A percentile compares a stretch with the other conserved stretches of the same genome.
phyloP scores from a whole-genome alignment of 2,797 vertebrate species.

The Amazonetta brasiliensis region DNA sequence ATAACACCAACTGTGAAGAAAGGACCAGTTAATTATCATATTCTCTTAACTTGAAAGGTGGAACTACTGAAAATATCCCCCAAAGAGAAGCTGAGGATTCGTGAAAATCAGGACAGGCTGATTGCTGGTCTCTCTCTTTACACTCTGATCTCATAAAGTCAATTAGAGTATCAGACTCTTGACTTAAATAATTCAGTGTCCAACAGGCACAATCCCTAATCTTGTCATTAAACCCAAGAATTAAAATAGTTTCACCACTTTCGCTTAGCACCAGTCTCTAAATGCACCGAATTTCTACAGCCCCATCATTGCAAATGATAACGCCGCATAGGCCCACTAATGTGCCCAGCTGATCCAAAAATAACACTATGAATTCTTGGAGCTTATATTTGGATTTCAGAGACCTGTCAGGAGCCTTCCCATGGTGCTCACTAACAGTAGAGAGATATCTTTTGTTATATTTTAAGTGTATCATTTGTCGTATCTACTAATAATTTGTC shows the following conservation, averaged over 20 bases:
- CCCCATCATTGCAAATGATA: background rate
- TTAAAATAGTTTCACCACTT: background rate
- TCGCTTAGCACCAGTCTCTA: background rate
- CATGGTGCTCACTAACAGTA: background rate
- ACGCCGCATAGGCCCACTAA: background rate
- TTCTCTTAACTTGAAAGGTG: background rate
- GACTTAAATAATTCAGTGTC: background rate
- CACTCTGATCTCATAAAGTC: background rate
- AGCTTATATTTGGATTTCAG: background rate
- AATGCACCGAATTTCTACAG: background rate
- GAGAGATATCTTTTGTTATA: background rate
- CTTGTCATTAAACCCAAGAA: background rate
- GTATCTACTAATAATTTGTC: background rate
- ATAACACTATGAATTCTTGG: background rate
- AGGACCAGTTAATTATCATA: background rate
- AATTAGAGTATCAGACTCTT: background rate
- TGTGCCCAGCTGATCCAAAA: background rate
- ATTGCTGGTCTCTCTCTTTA: background rate
- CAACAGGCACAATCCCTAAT: background rate
- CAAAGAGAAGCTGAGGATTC: background rate
- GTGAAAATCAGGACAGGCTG: background rate
- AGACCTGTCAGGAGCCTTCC: background rate
- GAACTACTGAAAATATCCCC: background rate
- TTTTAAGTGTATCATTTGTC: background rate
- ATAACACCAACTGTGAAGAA: background rate